phyloP scores from a whole-genome alignment of 2,113 vertebrate species.

The Podilymbus podiceps region DNA sequence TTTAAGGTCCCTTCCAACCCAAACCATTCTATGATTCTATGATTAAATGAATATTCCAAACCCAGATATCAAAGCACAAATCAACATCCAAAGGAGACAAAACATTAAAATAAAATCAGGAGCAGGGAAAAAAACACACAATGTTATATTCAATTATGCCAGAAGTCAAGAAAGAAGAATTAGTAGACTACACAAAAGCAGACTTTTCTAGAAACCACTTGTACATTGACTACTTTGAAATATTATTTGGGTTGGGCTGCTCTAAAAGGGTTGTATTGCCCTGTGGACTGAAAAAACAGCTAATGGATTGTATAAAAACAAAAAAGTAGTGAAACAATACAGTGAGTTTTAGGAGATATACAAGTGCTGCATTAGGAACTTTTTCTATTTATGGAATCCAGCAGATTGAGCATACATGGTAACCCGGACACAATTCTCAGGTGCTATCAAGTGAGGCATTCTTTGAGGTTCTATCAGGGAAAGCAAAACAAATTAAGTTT shows the following conservation, averaged over 20 bases:
- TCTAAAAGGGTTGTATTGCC: not conserved
- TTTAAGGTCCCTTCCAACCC: too few species aligned
- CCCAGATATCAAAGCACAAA: not conserved
- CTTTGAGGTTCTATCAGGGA: not conserved
- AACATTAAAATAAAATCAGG: not conserved
- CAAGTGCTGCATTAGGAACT: accelerated
- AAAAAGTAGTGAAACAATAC: not conserved
- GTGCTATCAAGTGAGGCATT: not conserved
- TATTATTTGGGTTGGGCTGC: not conserved
- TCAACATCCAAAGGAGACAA: not conserved
- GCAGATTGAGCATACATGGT: accelerated
- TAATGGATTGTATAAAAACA: not conserved
- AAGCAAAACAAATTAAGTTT: not conserved
- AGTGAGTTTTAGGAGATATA: not conserved
- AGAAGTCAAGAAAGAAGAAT: not conserved
- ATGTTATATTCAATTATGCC: not conserved
- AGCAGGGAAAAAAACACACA: not conserved
- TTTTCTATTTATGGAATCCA: not conserved
- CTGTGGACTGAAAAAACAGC: not conserved
- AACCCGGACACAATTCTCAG: not conserved
- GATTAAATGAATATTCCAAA: not conserved
- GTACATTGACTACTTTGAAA: not conserved
- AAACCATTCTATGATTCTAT: too few species aligned
- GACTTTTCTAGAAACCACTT: not conserved
- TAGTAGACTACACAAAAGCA: not conserved